Conservation (phyloP, 2,797 vertebrate genomes). For the Sardinella longiceps region DNA sequence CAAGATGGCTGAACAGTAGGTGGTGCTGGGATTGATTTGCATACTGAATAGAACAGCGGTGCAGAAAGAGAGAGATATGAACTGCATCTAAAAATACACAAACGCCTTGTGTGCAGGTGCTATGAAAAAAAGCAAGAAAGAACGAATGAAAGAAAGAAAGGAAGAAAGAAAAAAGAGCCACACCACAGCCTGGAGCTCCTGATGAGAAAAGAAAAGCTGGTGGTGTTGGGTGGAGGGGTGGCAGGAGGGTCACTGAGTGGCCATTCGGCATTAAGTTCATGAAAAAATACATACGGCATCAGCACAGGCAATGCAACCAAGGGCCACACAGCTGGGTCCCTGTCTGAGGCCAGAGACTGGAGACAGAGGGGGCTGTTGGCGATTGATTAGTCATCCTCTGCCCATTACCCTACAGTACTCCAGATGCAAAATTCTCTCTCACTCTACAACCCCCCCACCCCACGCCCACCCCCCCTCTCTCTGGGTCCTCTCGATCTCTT, state of each 20-base stretch:
- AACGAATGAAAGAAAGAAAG: no score
- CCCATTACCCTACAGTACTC: neutral
- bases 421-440: slow-evolving; percentile 49
- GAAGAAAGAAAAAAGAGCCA: no score
- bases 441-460: no score
- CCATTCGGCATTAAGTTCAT: neutral
- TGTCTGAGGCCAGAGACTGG: neutral
- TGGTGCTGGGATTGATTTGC: neutral
- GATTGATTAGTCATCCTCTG: slow-evolving; percentile 10
- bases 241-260: neutral
- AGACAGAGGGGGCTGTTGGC: neutral
- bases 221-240: neutral
- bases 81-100: neutral
- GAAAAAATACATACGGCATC: neutral
- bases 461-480: no score
- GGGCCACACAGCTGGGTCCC: neutral
- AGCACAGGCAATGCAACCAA: neutral
- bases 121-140: neutral
- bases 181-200: neutral
- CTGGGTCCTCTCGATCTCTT: neutral
- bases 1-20: neutral
- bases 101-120: neutral
- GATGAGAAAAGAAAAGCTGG: neutral
- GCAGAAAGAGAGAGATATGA: neutral
- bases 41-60: neutral